These are phyloP conservation scores for Harpagifer antarcticus DNA, from an alignment of 2,797 vertebrate genomes.

Conservation along the genomic window DNA sequence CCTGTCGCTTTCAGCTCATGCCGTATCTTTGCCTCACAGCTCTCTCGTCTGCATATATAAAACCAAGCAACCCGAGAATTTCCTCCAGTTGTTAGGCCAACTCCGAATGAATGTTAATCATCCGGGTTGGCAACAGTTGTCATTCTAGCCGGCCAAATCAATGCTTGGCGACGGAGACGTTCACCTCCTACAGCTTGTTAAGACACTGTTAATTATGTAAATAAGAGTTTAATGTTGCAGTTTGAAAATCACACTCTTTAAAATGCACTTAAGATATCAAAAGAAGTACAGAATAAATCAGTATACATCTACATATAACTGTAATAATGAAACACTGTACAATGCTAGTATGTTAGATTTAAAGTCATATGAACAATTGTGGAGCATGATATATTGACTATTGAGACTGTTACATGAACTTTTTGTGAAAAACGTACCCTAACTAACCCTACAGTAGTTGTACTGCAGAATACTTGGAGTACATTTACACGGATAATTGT, in stretches of 20 bases:
- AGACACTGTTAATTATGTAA: neutral
- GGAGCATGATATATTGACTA: no score
- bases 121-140: neutral
- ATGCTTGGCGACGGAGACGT: neutral
- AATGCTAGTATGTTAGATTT: neutral
- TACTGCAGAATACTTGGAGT: no score
- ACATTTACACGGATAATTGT: no score
- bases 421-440: no score
- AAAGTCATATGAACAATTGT: neutral
- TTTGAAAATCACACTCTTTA: neutral
- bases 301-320: neutral
- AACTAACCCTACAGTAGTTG: no score
- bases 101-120: slow-evolving; percentile 1
- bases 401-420: no score
- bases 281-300: neutral
- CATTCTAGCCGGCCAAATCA: neutral
- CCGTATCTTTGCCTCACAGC: neutral
- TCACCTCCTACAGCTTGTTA: slow-evolving; percentile 5
- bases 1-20: neutral
- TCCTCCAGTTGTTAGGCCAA: neutral
- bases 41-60: neutral
- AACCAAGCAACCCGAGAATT: neutral
- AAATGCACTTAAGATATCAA: neutral
- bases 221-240: neutral
- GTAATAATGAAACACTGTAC: neutral